These are phyloP conservation scores for Clepsis dumicolana DNA, from an alignment of 2,888 invertebrate genomes.

Conservation along the genomic window DNA sequence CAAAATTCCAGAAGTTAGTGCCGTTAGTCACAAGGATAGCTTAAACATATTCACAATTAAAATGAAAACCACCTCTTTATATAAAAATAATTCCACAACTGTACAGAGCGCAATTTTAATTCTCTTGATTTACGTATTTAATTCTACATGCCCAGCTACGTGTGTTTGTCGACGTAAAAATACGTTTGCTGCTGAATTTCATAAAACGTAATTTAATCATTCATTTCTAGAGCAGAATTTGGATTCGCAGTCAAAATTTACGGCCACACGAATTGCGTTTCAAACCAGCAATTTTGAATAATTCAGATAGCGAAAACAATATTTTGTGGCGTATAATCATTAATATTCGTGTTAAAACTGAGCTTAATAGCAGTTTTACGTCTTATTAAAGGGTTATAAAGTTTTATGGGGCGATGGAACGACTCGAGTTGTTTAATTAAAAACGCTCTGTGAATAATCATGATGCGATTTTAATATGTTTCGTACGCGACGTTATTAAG, in stretches of 20 bases:
- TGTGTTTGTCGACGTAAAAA: background rate
- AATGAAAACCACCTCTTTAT: background rate
- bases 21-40: no score
- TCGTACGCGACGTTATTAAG: slow-evolving; percentile 50
- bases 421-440: slow-evolving; percentile 79
- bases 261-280: slow-evolving; percentile 4
- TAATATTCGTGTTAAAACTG: slow-evolving; percentile 79
- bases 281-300: slow-evolving; percentile 28
- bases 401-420: slow-evolving; percentile 77
- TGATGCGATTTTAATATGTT: slow-evolving; percentile 72
- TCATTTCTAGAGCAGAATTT: background rate
- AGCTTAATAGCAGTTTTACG: slow-evolving; percentile 77
- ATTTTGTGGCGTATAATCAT: slow-evolving; percentile 76
- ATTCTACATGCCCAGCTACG: background rate
- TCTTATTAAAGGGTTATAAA: slow-evolving; percentile 85
- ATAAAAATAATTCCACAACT: background rate
- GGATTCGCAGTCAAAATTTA: slow-evolving; percentile 2
- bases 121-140: background rate
- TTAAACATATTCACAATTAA: background rate
- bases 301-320: slow-evolving; percentile 48
- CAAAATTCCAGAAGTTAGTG: background rate
- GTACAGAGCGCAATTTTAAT: background rate
- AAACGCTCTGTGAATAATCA: slow-evolving; percentile 83
- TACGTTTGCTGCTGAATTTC: background rate
- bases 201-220: slow-evolving; percentile 9